These are phyloP conservation scores for Rhingia rostrata DNA, from an alignment of 2,888 invertebrate species.

Conservation along the genomic window DNA sequence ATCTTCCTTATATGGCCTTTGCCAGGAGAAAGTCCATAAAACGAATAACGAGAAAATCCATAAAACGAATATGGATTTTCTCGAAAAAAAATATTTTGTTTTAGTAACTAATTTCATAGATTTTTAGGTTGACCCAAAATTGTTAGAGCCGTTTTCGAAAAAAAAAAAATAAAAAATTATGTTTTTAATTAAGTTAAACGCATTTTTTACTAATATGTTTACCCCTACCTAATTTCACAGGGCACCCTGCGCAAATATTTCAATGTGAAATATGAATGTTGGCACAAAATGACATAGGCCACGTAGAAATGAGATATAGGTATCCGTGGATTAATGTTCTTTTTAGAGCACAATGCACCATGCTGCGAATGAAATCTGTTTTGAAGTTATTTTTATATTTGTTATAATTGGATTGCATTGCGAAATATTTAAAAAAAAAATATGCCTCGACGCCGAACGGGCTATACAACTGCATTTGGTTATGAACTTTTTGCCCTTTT, in stretches of 20 bases:
- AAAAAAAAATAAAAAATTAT: no score
- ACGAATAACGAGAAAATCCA: no score
- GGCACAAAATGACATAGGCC: slow-evolving; percentile 13
- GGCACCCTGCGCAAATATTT: slow-evolving; percentile 5
- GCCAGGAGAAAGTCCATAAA: no score
- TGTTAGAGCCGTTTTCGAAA: no score
- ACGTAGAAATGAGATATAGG: slow-evolving; percentile 57
- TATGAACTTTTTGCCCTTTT: slow-evolving; percentile 4
- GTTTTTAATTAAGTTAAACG: no score
- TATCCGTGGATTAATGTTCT: slow-evolving; percentile 10
- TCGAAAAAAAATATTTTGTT: no score
- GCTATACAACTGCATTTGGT: slow-evolving; percentile 1
- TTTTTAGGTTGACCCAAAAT: no score
- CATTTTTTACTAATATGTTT: not conserved
- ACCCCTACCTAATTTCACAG: not conserved
- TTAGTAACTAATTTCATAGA: no score
- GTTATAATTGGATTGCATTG: slow-evolving; percentile 67
- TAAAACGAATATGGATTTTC: no score
- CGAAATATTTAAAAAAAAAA: slow-evolving; percentile 25
- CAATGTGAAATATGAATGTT: slow-evolving; percentile 1
- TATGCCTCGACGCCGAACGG: slow-evolving; percentile 36
- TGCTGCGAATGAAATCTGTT: slow-evolving; percentile 64
- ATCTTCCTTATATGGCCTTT: no score
- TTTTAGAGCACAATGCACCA: slow-evolving; percentile 42
- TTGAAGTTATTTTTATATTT: slow-evolving; percentile 63